A percentile compares a stretch with the other conserved stretches of the same genome.
These are phyloP conservation scores for Pampusana beccarii DNA, from an alignment of 2,113 vertebrate species.

Conservation along the genomic window DNA sequence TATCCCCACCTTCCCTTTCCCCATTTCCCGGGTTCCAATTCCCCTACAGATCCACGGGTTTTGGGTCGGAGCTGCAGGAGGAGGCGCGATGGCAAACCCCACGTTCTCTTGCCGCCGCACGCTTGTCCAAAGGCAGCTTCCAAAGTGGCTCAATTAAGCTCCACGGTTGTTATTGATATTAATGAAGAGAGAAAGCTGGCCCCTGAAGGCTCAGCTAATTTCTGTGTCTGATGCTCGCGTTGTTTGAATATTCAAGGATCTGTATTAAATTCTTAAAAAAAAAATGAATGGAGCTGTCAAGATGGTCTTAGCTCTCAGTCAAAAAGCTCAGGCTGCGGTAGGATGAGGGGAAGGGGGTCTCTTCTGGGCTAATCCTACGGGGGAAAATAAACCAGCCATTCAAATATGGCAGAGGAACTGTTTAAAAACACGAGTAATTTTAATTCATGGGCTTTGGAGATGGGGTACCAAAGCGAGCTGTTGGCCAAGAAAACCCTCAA, in stretches of 20 bases:
- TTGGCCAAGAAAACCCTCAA: background rate
- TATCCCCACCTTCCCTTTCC: background rate
- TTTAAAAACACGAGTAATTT: fast-evolving
- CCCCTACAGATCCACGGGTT: background rate
- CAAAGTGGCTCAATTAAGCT: background rate
- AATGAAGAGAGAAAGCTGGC: background rate
- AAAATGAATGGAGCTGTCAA: background rate
- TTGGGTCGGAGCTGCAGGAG: fast-evolving
- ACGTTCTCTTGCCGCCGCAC: fast-evolving
- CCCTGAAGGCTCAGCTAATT: background rate
- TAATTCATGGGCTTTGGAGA: background rate
- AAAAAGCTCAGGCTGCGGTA: fast-evolving
- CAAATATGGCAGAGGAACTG: background rate
- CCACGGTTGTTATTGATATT: background rate
- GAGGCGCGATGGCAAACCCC: fast-evolving
- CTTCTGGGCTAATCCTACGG: background rate
- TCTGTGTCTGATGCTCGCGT: background rate
- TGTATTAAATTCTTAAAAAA: background rate
- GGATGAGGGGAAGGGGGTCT: background rate
- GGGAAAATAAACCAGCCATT: background rate
- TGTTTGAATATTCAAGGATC: background rate
- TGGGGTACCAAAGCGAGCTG: fast-evolving
- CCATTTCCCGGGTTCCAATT: fast-evolving
- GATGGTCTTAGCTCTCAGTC: background rate
- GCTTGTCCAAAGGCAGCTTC: background rate